phyloP scores from a whole-genome alignment of 2,113 vertebrate genomes.

The Acanthochromis polyacanthus region DNA sequence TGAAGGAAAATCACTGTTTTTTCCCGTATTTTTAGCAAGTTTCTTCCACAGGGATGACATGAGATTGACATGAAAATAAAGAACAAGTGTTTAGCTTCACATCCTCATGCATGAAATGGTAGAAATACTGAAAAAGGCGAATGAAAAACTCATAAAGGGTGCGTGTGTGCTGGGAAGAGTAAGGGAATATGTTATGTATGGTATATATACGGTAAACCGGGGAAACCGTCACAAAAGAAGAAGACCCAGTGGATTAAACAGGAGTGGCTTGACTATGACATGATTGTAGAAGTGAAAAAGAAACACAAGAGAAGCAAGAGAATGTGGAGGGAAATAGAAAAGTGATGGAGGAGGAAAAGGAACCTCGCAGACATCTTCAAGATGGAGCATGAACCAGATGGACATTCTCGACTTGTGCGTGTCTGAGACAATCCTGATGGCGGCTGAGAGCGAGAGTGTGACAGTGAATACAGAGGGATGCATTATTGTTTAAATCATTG shows the following conservation, averaged over 20 bases:
- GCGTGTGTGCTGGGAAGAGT: conserved; percentile 14
- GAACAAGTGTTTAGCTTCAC: too few species aligned
- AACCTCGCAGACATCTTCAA: conserved; percentile 69
- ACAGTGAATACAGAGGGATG: conserved; percentile 86
- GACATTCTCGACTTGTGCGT: conserved; percentile 64
- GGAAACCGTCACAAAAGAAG: background rate
- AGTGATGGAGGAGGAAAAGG: conserved; percentile 38
- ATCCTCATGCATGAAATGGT: background rate
- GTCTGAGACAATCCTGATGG: conserved; percentile 76
- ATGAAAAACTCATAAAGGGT: background rate
- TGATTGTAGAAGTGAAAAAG: conserved; percentile 37
- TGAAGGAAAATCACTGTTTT: background rate
- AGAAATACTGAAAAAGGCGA: background rate
- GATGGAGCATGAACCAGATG: conserved; percentile 76
- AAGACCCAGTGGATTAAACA: conserved; percentile 39
- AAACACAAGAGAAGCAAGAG: conserved; percentile 7
- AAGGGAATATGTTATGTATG: background rate
- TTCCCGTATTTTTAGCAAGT: too few species aligned
- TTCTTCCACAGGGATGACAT: background rate
- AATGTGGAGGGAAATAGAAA: conserved; percentile 14
- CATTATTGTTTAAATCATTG: conserved; percentile 90
- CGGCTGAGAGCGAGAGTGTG: conserved; percentile 81
- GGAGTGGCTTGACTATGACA: conserved; percentile 42
- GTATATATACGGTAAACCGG: background rate
- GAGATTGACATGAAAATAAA: background rate